Percentiles rank a stretch among this genome's conserved stretches.
These are phyloP conservation scores for Hemicrepidius hirtus DNA, from an alignment of 2,888 invertebrate genomes.

Conservation along the genomic window DNA sequence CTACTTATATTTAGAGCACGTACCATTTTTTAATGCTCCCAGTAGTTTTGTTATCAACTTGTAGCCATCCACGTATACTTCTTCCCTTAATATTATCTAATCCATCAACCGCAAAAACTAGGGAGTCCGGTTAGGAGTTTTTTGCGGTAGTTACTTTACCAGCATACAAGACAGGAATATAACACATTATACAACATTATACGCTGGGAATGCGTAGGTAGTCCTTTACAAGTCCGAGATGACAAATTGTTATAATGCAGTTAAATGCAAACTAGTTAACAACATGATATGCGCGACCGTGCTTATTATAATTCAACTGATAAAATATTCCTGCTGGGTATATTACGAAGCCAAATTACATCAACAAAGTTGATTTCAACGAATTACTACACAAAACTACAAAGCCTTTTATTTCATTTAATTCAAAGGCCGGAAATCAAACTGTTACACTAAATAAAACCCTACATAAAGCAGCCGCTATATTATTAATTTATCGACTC, in stretches of 20 bases:
- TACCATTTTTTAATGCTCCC: no score
- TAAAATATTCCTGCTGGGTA: neutral
- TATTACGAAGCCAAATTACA: neutral
- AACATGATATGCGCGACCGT: neutral
- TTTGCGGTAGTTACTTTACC: slow-evolving; percentile 8
- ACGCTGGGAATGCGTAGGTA: slow-evolving; percentile 9
- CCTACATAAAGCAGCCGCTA: slow-evolving; percentile 27
- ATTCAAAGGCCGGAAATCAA: slow-evolving; percentile 33
- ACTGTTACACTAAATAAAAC: slow-evolving; percentile 18
- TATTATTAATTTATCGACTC: slow-evolving; percentile 25
- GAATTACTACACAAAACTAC: slow-evolving; percentile 8
- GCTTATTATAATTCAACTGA: slow-evolving; percentile 35
- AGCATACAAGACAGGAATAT: slow-evolving; percentile 31
- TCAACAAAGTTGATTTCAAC: neutral
- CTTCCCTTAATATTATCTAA: slow-evolving; percentile 22
- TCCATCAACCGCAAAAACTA: slow-evolving; percentile 24
- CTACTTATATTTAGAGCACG: no score
- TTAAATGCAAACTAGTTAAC: slow-evolving; percentile 24
- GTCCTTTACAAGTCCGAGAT: neutral
- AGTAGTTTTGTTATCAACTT: slow-evolving; percentile 6
- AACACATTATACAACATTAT: slow-evolving; percentile 32
- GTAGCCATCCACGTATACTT: neutral
- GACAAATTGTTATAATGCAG: slow-evolving; percentile 27
- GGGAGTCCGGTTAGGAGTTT: slow-evolving; percentile 4
- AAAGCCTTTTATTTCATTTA: slow-evolving; percentile 24